Conservation (phyloP, 2,888 invertebrate genomes). For the Dioctria linearis region DNA sequence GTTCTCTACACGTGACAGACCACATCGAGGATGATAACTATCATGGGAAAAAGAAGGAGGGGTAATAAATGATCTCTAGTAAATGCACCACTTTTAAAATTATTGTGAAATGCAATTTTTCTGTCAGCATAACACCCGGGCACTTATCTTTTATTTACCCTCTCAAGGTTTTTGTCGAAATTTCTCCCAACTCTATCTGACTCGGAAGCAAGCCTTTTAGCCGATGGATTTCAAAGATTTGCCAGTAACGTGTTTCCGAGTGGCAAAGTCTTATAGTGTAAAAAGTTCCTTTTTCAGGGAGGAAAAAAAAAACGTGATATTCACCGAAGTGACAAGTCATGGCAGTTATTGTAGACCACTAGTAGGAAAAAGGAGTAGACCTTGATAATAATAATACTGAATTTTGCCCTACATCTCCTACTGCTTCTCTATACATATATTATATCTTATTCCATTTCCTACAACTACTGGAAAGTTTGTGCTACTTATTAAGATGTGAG, state of each 20-base stretch:
- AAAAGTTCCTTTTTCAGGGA: background rate
- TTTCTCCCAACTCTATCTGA: background rate
- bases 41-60: too few relatives aligned
- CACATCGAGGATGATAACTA: too few relatives aligned
- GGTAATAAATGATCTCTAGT: background rate
- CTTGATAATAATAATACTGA: too few relatives aligned
- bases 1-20: background rate
- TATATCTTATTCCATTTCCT: too few relatives aligned
- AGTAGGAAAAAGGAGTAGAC: background rate
- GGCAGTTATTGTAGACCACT: slow-evolving; percentile 35
- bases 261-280: too few relatives aligned
- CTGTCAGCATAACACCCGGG: background rate
- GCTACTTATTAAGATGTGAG: slow-evolving; percentile 14
- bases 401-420: too few relatives aligned
- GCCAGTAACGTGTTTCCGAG: background rate
- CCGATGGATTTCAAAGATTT: background rate
- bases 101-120: background rate
- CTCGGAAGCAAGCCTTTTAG: background rate
- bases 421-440: too few relatives aligned
- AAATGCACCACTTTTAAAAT: background rate
- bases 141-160: slow-evolving; percentile 1
- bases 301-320: slow-evolving; percentile 19
- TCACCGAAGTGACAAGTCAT: slow-evolving; percentile 37
- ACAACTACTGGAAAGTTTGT: too few relatives aligned
- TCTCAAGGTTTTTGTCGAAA: background rate